These are phyloP conservation scores for Numenius phaeopus DNA, from an alignment of 2,797 vertebrate species.

Conservation along the genomic window DNA sequence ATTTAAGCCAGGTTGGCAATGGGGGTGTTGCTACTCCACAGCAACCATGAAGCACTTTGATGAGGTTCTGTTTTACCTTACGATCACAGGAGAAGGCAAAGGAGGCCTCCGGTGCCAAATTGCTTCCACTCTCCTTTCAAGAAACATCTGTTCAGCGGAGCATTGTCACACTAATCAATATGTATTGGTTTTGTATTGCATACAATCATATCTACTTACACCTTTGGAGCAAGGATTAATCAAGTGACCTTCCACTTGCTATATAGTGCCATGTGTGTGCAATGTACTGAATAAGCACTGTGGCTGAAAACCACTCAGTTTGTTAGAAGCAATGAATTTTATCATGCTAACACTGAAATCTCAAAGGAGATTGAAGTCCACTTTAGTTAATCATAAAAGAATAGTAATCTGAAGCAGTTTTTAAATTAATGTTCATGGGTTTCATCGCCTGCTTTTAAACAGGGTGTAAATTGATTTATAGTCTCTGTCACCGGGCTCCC, in stretches of 20 bases:
- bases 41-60: accelerated
- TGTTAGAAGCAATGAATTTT: not conserved
- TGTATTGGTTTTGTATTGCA: not conserved
- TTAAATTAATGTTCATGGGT: not conserved
- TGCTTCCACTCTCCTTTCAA: not conserved
- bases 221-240: not conserved
- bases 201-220: not conserved
- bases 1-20: not conserved
- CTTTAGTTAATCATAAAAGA: not conserved
- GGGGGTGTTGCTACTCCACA: not conserved
- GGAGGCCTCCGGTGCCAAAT: not conserved
- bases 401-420: not conserved
- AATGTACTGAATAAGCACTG: not conserved
- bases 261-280: accelerated
- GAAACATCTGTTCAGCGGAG: not conserved
- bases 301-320: not conserved
- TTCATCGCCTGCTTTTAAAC: not conserved
- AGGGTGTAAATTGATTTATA: conserved; percentile 60
- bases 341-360: not conserved
- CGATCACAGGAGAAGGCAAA: not conserved
- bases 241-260: not conserved
- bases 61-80: not conserved
- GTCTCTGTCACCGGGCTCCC: conserved; percentile 15
- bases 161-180: not conserved
- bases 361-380: not conserved